Conservation (phyloP, 2,888 invertebrate genomes). For the Heliconius cydno region DNA sequence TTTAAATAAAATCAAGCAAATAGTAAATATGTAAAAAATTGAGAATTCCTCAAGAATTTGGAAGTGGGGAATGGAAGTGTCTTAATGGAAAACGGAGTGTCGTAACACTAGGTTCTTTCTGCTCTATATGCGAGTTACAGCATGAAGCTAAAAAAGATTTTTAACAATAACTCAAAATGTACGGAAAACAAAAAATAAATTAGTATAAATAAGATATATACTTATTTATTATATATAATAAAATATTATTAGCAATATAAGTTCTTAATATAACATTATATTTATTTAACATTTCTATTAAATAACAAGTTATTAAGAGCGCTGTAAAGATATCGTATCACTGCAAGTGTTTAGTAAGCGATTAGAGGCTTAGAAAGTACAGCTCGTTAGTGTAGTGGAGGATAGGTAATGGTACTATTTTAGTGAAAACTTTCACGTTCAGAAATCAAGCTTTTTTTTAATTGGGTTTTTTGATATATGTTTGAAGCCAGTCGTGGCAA, state of each 20-base stretch:
- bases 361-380: constrained; percentile 30
- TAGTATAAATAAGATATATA: too few species aligned
- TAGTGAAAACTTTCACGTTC: constrained; percentile 12
- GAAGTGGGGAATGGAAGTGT: too few species aligned
- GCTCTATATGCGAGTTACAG: too few species aligned
- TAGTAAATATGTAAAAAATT: too few species aligned
- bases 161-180: too few species aligned
- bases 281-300: constrained; percentile 30
- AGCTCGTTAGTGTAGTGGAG: constrained; percentile 23
- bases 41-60: too few species aligned
- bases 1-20: too few species aligned
- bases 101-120: too few species aligned
- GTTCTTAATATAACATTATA: constrained; percentile 16
- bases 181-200: background rate
- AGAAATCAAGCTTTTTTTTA: background rate
- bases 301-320: constrained; percentile 27
- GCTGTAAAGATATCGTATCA: constrained; percentile 41
- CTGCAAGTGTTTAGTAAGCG: constrained; percentile 34
- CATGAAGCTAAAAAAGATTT: too few species aligned
- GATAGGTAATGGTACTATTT: background rate
- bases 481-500: too few species aligned
- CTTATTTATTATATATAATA: background rate
- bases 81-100: too few species aligned
- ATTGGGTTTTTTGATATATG: too few species aligned
- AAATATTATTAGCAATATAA: constrained; percentile 5